phyloP scores from a whole-genome alignment of 2,888 invertebrate species.

The Nomada ferruginata region DNA sequence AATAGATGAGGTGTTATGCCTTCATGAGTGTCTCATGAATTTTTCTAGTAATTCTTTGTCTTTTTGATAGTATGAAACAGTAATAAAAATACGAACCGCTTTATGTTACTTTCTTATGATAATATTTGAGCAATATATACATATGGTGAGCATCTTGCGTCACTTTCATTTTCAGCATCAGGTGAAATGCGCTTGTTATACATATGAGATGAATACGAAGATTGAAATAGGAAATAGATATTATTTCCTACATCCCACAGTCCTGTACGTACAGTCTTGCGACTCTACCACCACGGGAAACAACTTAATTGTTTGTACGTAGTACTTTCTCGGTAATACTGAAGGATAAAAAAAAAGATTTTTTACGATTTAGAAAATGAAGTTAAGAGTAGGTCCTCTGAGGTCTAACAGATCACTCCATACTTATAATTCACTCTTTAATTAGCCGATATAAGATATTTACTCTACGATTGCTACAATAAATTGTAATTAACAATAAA shows the following conservation, averaged over 20 bases:
- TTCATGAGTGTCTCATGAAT: conserved; percentile 24
- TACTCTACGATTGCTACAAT: conserved; percentile 64
- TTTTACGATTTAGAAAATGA: conserved; percentile 43
- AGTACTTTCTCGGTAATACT: conserved; percentile 35
- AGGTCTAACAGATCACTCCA: conserved; percentile 48
- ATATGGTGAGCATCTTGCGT: conserved; percentile 9
- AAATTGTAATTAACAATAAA: conserved; percentile 71
- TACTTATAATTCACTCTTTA: conserved; percentile 40
- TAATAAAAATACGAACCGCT: conserved; percentile 46
- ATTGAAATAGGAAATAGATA: conserved; percentile 28
- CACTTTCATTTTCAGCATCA: conserved; percentile 28
- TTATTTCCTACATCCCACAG: conserved; percentile 38
- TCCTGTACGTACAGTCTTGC: conserved; percentile 27
- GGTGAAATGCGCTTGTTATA: conserved; percentile 18
- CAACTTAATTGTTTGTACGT: conserved; percentile 32
- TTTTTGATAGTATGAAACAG: conserved; percentile 36
- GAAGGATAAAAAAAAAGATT: conserved; percentile 29
- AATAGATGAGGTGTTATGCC: conserved; percentile 40
- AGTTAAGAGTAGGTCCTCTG: conserved; percentile 31
- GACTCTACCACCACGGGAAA: conserved; percentile 31
- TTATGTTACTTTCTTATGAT: conserved; percentile 31
- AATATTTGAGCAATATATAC: conserved; percentile 27
- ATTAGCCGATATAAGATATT: conserved; percentile 62
- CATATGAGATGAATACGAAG: conserved; percentile 7
- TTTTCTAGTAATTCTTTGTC: conserved; percentile 47